phyloP scores from a whole-genome alignment of 2,797 vertebrate genomes.

The Coranthus polyacanthus region DNA sequence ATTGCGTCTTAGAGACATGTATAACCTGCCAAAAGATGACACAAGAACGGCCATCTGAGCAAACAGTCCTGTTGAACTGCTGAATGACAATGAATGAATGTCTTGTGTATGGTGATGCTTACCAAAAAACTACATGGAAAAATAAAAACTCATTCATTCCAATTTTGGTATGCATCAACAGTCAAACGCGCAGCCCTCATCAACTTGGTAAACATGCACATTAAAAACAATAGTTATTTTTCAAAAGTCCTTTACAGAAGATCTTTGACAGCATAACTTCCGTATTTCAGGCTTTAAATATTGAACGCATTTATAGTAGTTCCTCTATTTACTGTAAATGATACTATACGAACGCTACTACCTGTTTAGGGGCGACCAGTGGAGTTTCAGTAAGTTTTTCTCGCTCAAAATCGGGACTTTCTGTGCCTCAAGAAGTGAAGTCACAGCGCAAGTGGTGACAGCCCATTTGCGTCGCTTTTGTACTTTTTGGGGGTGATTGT shows the following conservation, averaged over 20 bases:
- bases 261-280: constrained; percentile 65
- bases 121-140: no score
- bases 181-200: no score
- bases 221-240: no score
- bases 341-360: constrained; percentile 43
- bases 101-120: no score
- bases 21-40: constrained; percentile 3
- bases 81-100: no score
- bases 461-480: constrained; percentile 10
- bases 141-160: background rate
- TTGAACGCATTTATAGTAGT: constrained; percentile 61
- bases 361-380: constrained; percentile 51
- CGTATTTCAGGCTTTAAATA: constrained; percentile 60
- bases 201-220: no score
- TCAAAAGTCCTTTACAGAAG: constrained; percentile 26
- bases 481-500: constrained; percentile 24
- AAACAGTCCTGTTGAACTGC: constrained; percentile 4
- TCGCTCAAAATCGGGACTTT: constrained; percentile 37
- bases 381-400: constrained; percentile 68
- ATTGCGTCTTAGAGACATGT: constrained; percentile 17
- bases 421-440: background rate
- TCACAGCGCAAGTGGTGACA: constrained; percentile 18
- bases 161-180: no score
- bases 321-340: constrained; percentile 71
- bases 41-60: constrained; percentile 6